Base-by-base conservation (phyloP, 2,797 vertebrate species). In the Etheostoma perlongum region DNA sequence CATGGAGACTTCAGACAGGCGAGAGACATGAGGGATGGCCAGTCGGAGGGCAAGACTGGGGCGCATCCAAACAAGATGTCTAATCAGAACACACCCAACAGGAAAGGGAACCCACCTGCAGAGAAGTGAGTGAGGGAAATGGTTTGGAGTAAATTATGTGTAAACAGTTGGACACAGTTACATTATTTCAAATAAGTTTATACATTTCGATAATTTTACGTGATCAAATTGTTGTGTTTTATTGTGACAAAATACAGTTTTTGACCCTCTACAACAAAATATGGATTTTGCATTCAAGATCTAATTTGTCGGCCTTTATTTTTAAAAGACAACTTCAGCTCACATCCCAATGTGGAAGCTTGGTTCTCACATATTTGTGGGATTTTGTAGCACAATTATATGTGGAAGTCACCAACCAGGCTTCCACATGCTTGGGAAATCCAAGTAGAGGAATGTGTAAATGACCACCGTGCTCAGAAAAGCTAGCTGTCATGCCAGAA, bases 1-100 rank as follows among this genome's bases (percentile, higher is more conserved):
- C 88, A 93, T 86, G 91, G 89, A 84, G 93, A 94, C 77, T 88
- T 88, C 76, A 90, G 90, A 83, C 91, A 87, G 46, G 12, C 81
- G 0, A 90, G 87, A 75, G 92, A 94, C 70, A 23, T 91, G 86
- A 93, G 85, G 71, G 91, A 94, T 77, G 87, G 85, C 52, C 91
- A 78, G 27, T 67, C 89, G 25, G 92, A 94, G 75, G 79, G 91
- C 75, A 92, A 89, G 83, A 67, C 83, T 47, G 90, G 89, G 65
- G 46, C 40, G 0, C 89, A 92, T 71, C 79, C 74, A 0, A 84
- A 72, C 78, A 93, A 91, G 84, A 71, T 77, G 25, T 84, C 85
- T 84, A 88, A 77, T 82, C 90, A 89, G 57, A 91, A 76, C 80
- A 74, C 84, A 53, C 44, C 85, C 66, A 73, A 65, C 85, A 89